These are phyloP conservation scores for Xiphorhynchus elegans DNA, from an alignment of 2,113 vertebrate species.

Conservation along the genomic window DNA sequence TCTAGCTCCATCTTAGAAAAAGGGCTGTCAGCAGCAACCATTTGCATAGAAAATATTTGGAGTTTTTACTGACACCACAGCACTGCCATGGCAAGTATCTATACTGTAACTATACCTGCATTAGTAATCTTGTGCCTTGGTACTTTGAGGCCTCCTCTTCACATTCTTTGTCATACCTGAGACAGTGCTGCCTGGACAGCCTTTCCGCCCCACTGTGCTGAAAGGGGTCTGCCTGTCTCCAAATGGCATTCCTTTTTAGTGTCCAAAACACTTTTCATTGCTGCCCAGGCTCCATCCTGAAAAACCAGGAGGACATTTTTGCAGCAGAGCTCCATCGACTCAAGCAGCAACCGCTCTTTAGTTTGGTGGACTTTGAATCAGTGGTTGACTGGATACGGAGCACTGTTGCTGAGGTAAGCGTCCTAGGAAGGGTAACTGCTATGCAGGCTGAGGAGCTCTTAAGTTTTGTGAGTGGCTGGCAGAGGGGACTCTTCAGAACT, in stretches of 20 bases:
- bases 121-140: background rate
- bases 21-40: background rate
- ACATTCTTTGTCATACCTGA: background rate
- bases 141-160: background rate
- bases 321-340: constrained; percentile 92
- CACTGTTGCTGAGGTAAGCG: constrained; percentile 91
- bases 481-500: background rate
- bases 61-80: background rate
- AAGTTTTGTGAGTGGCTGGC: background rate
- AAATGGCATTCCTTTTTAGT: background rate
- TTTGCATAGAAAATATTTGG: background rate
- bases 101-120: background rate
- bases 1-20: background rate
- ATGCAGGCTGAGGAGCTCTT: background rate
- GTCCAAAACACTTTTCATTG: background rate
- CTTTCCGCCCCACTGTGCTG: background rate
- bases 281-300: constrained; percentile 90
- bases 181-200: background rate
- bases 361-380: constrained; percentile 93
- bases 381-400: constrained; percentile 93
- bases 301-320: constrained; percentile 94
- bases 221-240: background rate
- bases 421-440: background rate
- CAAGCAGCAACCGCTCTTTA: constrained; percentile 93
- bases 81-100: background rate